Conservation (phyloP, 2,113 vertebrate species). For the Rhinopomastus cyanomelas region DNA sequence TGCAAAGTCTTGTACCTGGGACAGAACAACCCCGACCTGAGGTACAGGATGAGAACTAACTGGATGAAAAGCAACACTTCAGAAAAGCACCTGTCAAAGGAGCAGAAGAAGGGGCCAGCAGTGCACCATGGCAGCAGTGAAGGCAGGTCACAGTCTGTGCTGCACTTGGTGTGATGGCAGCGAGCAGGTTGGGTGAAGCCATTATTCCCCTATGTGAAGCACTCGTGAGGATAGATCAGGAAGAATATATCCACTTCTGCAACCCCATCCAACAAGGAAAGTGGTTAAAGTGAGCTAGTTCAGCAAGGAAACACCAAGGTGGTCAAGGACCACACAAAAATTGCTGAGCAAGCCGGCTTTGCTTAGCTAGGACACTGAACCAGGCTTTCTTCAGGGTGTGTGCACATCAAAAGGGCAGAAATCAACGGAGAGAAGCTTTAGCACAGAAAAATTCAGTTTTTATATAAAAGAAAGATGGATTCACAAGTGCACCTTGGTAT, state of each 20-base stretch:
- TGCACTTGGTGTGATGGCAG: fast-evolving
- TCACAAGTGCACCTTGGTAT: not conserved
- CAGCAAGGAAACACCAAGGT: not conserved
- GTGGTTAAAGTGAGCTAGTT: not conserved
- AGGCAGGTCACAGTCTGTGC: not conserved
- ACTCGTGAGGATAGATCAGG: fast-evolving
- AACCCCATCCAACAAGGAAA: not conserved
- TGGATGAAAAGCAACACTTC: not conserved
- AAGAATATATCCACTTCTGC: not conserved
- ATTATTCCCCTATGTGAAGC: not conserved
- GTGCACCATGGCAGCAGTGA: not conserved
- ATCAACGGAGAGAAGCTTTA: not conserved
- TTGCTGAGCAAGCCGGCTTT: not conserved
- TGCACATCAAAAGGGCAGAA: not conserved
- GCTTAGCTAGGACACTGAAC: not conserved
- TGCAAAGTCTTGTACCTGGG: not conserved
- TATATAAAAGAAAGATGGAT: not conserved
- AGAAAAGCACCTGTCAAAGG: not conserved
- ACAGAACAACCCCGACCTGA: not conserved
- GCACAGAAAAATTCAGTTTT: not conserved
- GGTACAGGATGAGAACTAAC: not conserved
- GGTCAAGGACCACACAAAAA: not conserved
- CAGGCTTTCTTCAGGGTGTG: not conserved
- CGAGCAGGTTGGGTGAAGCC: not conserved
- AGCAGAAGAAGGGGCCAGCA: not conserved